Base-by-base conservation (phyloP, 1,140 invertebrate species). In the Monomorium pharaonis region DNA sequence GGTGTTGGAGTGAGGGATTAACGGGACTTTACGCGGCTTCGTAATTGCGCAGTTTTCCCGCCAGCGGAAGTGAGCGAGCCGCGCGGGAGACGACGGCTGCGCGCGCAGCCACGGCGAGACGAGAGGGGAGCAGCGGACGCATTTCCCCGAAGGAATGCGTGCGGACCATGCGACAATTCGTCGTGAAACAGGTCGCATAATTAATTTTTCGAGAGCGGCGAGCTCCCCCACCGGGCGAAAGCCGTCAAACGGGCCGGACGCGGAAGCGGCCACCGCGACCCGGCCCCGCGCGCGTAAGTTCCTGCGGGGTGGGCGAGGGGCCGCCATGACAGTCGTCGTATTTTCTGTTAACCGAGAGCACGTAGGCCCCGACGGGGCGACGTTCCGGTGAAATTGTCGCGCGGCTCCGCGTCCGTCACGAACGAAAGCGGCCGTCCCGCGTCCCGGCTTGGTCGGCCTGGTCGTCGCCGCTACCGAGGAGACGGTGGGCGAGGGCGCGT, bases 241-340 rank as follows among this genome's bases (percentile, higher is more conserved):
- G 56, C 42, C 56, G 18, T 14, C 49, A 60, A 12, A 78, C 12
- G 12, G 60, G 3, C 24, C 21, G 21, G 51, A 78, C 2, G 27
- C 72, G 62, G n/a, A 10, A 24, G 33, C 58, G 10, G n/a, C 16
- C 72, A 33, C 51, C 60, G 24, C 58, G 60, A 37, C 54, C 33
- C 80, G 76, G 30, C 54, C 37, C 58, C 33, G 72, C 80, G 85
- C 89, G 90, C 90, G 89, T 87, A 89, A 88, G 91, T 91, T 92
- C 90, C 84, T 88, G 89, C 85, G 84, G 86, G 84, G 86, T 89
- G 89, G 90, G 87, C 85, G 89, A 92, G 86, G 93, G 88, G 87
- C 76, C 92, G 92, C 92, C 92, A 92, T 93, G 91, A 93, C 92
- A 93, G 92, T 93, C 70, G 87, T 90, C 89, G 88, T 92, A 92